Evolutionary conservation across 2,888 invertebrate species (phyloP).

Genomic region (Cerastis rubricosa): DNA sequence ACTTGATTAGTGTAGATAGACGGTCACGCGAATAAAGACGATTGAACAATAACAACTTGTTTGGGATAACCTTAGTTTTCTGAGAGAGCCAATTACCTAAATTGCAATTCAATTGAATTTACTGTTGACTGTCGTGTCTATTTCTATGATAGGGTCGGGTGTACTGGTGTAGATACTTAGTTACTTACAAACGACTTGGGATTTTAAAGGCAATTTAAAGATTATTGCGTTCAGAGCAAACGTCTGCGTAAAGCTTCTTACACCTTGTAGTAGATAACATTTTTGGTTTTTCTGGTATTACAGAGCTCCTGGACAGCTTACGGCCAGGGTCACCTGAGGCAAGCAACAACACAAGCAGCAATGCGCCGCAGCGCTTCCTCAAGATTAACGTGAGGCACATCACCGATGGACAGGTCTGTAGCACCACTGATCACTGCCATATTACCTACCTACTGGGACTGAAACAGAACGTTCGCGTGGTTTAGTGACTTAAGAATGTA

Average conservation of each 20-base stretch:
- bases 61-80: neutral
- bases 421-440: neutral
- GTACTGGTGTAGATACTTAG: neutral
- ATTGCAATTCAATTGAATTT: conserved; percentile 14
- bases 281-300: conserved; percentile 63
- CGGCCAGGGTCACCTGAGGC: conserved; percentile 96
- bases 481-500: no score
- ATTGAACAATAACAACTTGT: conserved; percentile 19
- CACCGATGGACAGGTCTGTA: conserved; percentile 95
- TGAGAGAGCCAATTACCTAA: conserved; percentile 16
- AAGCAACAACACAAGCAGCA: conserved; percentile 88
- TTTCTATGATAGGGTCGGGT: neutral
- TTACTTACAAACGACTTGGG: neutral
- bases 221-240: neutral
- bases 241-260: neutral
- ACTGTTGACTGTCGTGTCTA: neutral
- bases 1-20: conserved; percentile 16
- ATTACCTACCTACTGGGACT: neutral
- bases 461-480: neutral
- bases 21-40: conserved; percentile 20
- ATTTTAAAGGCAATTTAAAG: neutral
- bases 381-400: conserved; percentile 98
- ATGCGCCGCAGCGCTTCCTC: conserved; percentile 95
- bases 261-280: neutral
- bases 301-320: conserved; percentile 95